Evolutionary conservation across 2,797 vertebrate species (phyloP).

Genomic region (Glyptemys insculpta): DNA sequence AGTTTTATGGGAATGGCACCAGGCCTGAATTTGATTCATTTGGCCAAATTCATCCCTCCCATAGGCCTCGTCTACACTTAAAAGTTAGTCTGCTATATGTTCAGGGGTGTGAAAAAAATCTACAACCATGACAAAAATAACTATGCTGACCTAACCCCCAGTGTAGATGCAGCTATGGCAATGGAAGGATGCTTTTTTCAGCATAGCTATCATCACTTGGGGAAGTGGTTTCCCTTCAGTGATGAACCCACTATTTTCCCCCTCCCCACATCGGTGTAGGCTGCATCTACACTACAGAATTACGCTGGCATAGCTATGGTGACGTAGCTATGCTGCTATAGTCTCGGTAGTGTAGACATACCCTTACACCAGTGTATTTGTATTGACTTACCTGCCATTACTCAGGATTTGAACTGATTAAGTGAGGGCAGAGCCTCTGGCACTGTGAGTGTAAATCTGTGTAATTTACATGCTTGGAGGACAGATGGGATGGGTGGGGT

Average conservation of each 20-base stretch:
- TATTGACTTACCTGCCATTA: not conserved
- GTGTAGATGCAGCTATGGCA: not conserved
- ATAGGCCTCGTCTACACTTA: not conserved
- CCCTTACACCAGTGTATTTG: not conserved
- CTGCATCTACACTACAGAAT: not conserved
- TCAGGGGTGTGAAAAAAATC: not conserved
- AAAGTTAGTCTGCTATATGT: not conserved
- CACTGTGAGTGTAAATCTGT: not conserved
- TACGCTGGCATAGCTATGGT: not conserved
- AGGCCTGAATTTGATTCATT: not conserved
- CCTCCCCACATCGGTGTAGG: not conserved
- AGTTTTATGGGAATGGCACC: conserved; percentile 29
- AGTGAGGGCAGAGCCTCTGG: not conserved
- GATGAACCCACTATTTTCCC: not conserved
- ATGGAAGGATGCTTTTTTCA: not conserved
- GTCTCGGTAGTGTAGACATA: not conserved
- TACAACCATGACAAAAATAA: not conserved
- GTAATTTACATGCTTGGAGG: not conserved
- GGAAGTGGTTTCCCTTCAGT: not conserved
- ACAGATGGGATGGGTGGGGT: not conserved
- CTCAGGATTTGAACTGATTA: conserved; percentile 34
- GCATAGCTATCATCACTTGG: too few relatives aligned
- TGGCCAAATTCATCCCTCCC: not conserved
- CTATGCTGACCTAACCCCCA: not conserved
- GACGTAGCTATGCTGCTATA: not conserved